Evolutionary conservation across 2,888 invertebrate genomes (phyloP), one percentile per base, ranked within the genome.

Genomic region (Acronicta alni): DNA sequence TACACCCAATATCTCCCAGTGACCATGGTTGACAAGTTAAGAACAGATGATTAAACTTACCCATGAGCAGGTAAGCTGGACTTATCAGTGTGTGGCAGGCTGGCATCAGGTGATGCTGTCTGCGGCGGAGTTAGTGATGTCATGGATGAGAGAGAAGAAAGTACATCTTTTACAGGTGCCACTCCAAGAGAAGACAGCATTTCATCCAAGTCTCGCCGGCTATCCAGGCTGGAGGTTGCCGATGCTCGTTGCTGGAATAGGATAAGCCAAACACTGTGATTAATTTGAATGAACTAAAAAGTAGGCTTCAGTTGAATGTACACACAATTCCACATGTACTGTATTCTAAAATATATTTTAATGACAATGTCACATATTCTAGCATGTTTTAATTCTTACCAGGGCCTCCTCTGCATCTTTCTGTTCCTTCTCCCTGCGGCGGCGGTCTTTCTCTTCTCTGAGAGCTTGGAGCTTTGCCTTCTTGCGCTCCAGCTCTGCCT

Each of bases 401-500:
- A 96, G 84, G 7, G 96, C 96, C 77, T 96, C 96, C 71, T 97
- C 96, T 79, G 97, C 97, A 95, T 98, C 97, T 93, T 97, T 97
- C 82, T 96, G 96, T 89, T 98, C 98, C 82, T 98, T 98, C 90
- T 98, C 98, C 59, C 97, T 95, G 46, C 97, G 95, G 62, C 98
- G 95, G 9, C 98, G 95, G 88, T 98, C 98, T 84, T 98, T 98
- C 89, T 98, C 98, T 77, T 98, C 98, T 2, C 98, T 95, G 55
- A 98, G 95, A 18, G 98, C 98, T 86, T 98, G 97, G 77, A 98
- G 95, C 92, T 98, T 98, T 20, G 98, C 98, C 89, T 98, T 98
- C 90, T 98, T 98, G 64, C 98, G 96, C 92, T 98, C 98, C 81
- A 98, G 89, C 92, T 98, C 98, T n/a, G 97, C 98, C 89, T 98